Evolutionary conservation across 2,888 invertebrate species (phyloP).

Genomic region (Cacoxenus indagator): DNA sequence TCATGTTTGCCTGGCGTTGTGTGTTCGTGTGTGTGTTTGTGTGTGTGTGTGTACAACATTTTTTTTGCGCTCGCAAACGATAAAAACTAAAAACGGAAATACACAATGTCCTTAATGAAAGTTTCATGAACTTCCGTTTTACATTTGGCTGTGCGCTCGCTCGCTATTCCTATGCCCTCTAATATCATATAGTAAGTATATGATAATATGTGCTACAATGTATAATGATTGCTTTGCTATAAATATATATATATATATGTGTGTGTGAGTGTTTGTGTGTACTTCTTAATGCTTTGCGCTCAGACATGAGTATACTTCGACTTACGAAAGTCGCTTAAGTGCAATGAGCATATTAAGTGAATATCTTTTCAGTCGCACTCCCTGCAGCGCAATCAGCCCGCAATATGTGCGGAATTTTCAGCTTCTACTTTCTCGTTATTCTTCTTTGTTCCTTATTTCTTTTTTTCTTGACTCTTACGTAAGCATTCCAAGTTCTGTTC

Average conservation of each 20-base stretch:
- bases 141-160: not conserved
- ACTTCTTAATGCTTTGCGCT: not conserved
- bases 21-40: too few species aligned
- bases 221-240: too few species aligned
- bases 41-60: too few species aligned
- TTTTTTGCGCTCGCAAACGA: constrained; percentile 24
- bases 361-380: too few species aligned
- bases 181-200: too few species aligned
- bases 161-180: not conserved
- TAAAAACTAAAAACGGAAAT: constrained; percentile 56
- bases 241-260: too few species aligned
- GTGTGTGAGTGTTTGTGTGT: not conserved
- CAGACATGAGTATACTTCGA: not conserved
- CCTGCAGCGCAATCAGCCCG: too few species aligned
- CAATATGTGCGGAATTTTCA: too few species aligned
- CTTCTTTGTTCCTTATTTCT: not conserved
- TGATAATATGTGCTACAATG: not conserved
- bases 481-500: not conserved
- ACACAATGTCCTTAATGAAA: constrained; percentile 66
- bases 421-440: not conserved
- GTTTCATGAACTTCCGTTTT: constrained; percentile 63
- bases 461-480: not conserved
- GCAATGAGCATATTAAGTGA: constrained; percentile 6
- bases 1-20: too few species aligned
- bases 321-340: not conserved